Evolutionary conservation across 2,888 invertebrate genomes (phyloP).

Genomic region (Volucella inanis): DNA sequence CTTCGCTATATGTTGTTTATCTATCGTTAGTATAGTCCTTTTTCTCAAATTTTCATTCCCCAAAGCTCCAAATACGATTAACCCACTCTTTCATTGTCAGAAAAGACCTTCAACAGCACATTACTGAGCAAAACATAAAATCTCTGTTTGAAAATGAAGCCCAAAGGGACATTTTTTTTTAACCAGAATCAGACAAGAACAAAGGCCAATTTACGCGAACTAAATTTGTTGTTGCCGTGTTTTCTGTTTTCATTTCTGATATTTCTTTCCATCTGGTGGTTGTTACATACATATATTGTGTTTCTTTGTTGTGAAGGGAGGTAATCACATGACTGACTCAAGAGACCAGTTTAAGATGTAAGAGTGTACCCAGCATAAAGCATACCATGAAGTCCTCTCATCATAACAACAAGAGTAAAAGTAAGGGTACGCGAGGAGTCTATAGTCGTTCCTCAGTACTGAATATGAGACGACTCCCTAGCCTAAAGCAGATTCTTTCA

Average conservation of each 20-base stretch:
- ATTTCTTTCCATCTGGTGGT: conserved; percentile 18
- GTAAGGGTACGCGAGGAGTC: conserved; percentile 5
- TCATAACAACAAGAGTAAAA: conserved; percentile 24
- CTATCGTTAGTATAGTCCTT: too few relatives aligned
- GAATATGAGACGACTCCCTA: conserved; percentile 2
- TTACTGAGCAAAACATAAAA: too few relatives aligned
- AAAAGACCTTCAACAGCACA: too few relatives aligned
- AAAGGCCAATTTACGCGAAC: conserved; percentile 54
- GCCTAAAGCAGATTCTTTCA: conserved; percentile 44
- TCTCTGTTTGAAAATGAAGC: too few relatives aligned
- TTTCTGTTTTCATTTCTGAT: conserved; percentile 26
- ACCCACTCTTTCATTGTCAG: too few relatives aligned
- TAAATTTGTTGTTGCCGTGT: not conserved
- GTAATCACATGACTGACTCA: conserved; percentile 58
- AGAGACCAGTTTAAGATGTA: conserved; percentile 54
- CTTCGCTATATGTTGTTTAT: too few relatives aligned
- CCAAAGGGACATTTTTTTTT: not conserved
- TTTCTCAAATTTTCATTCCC: too few relatives aligned
- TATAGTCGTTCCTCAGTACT: conserved; percentile 27
- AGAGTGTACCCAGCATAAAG: conserved; percentile 33
- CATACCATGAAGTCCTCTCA: conserved; percentile 38
- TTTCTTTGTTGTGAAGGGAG: conserved; percentile 51
- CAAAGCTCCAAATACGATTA: too few relatives aligned
- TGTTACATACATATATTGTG: not conserved
- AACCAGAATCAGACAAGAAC: conserved; percentile 41